These are phyloP conservation scores for Myripristis jacobus DNA, from an alignment of 2,797 vertebrate species.

Conservation along the genomic window DNA sequence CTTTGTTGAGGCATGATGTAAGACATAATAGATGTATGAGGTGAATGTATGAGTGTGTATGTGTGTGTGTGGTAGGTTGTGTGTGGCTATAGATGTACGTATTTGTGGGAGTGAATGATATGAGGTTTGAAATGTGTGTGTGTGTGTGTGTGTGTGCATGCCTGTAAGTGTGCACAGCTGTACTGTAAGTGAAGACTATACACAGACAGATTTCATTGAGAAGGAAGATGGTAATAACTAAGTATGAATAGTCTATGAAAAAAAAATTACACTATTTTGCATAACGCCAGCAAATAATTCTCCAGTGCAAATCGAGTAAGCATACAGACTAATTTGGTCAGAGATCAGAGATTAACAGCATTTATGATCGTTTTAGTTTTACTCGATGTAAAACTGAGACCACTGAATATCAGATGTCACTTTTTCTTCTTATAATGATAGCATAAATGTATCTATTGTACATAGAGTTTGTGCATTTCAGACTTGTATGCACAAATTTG, in stretches of 20 bases:
- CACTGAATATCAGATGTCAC: constrained; percentile 70
- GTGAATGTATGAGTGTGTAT: constrained; percentile 14
- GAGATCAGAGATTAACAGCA: constrained; percentile 56
- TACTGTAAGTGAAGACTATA: constrained; percentile 57
- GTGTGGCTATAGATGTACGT: constrained; percentile 37
- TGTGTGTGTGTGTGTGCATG: constrained; percentile 72
- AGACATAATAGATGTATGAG: constrained; percentile 16
- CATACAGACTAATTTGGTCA: constrained; percentile 55
- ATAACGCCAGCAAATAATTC: constrained; percentile 62
- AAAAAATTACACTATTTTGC: constrained; percentile 56
- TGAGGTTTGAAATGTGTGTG: constrained; percentile 43
- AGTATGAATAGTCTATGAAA: constrained; percentile 54
- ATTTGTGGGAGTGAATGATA: constrained; percentile 58
- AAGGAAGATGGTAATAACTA: constrained; percentile 34
- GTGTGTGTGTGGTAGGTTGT: constrained; percentile 1
- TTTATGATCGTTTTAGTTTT: constrained; percentile 54
- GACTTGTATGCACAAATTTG: constrained; percentile 35
- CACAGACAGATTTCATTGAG: constrained; percentile 46
- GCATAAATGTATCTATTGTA: constrained; percentile 71
- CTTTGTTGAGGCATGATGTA: neutral
- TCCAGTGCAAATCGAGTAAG: constrained; percentile 51
- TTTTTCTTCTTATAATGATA: constrained; percentile 65
- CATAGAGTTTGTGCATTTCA: constrained; percentile 54
- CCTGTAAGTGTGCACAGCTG: constrained; percentile 60
- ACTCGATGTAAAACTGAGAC: constrained; percentile 51